Evolutionary conservation across 2,797 vertebrate species (phyloP).

Genomic region (Fistularia commersonii): DNA sequence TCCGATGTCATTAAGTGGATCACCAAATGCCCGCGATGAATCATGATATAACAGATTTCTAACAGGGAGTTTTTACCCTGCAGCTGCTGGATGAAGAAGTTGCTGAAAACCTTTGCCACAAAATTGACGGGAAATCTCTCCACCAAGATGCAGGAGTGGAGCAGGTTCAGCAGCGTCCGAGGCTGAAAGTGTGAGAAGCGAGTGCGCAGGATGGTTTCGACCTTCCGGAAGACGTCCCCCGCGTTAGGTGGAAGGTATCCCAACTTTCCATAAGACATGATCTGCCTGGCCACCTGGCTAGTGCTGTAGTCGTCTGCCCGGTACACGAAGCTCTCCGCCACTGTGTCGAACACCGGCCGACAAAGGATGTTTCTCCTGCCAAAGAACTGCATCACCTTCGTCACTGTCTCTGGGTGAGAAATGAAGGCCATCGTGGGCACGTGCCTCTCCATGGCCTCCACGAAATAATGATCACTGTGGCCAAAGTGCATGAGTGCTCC

Average conservation of each 20-base stretch:
- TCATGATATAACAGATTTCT: neutral
- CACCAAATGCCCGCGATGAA: neutral
- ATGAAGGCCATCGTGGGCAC: conserved; percentile 64
- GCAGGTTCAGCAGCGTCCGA: conserved; percentile 76
- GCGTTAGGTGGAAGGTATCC: conserved; percentile 86
- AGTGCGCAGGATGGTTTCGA: conserved; percentile 76
- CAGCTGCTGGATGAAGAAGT: conserved; percentile 85
- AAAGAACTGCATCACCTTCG: conserved; percentile 82
- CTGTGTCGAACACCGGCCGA: conserved; percentile 73
- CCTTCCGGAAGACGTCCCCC: conserved; percentile 78
- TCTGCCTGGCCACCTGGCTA: conserved; percentile 77
- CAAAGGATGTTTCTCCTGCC: conserved; percentile 79
- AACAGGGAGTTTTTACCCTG: conserved; percentile 77
- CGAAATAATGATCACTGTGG: conserved; percentile 77
- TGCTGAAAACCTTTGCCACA: conserved; percentile 85
- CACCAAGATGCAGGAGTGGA: conserved; percentile 85
- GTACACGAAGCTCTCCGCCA: conserved; percentile 85
- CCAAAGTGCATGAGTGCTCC: conserved; percentile 83
- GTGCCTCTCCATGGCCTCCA: conserved; percentile 76
- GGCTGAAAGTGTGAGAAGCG: conserved; percentile 82
- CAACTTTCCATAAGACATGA: conserved; percentile 83
- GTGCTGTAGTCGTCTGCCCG: conserved; percentile 79
- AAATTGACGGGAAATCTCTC: conserved; percentile 89
- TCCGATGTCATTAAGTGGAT: neutral
- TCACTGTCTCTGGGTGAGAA: conserved; percentile 74